phyloP scores from a whole-genome alignment of 2,113 vertebrate genomes.

The Mugil cephalus region DNA sequence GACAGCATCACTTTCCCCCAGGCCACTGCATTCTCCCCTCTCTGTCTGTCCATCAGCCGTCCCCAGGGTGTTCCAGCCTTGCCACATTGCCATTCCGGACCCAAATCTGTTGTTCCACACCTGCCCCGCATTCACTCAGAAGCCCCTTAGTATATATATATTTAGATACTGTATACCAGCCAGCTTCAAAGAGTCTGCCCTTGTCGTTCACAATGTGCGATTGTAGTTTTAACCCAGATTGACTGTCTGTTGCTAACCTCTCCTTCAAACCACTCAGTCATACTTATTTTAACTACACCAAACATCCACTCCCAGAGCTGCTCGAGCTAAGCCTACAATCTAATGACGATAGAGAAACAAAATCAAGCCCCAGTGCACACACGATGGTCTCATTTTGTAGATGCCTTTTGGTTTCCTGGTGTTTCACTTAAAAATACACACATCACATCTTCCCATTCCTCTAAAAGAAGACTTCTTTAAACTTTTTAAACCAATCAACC shows the following conservation, averaged over 20 bases:
- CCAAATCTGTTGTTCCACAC: too few species aligned
- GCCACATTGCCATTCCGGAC: too few species aligned
- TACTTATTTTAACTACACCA: neutral
- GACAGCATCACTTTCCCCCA: too few species aligned
- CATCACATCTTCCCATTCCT: conserved; percentile 3
- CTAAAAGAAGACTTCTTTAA: conserved; percentile 37
- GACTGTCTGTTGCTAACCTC: neutral
- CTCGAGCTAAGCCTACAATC: conserved; percentile 21
- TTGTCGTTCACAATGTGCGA: too few species aligned
- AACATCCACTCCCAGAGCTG: neutral
- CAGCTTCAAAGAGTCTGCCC: too few species aligned
- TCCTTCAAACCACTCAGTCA: neutral
- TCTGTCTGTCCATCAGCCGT: too few species aligned
- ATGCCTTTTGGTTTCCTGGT: neutral
- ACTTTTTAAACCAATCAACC: conserved; percentile 55
- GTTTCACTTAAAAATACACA: conserved; percentile 27
- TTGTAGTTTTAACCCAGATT: too few species aligned
- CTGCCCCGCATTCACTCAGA: too few species aligned
- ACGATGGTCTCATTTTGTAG: neutral
- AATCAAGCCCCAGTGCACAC: conserved; percentile 25
- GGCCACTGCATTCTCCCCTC: too few species aligned
- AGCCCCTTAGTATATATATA: too few species aligned
- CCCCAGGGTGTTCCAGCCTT: too few species aligned
- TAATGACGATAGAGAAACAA: conserved; percentile 6
- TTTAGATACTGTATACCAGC: too few species aligned